Base-by-base conservation (phyloP, 2,797 vertebrate species). In the Molossus molossus region DNA sequence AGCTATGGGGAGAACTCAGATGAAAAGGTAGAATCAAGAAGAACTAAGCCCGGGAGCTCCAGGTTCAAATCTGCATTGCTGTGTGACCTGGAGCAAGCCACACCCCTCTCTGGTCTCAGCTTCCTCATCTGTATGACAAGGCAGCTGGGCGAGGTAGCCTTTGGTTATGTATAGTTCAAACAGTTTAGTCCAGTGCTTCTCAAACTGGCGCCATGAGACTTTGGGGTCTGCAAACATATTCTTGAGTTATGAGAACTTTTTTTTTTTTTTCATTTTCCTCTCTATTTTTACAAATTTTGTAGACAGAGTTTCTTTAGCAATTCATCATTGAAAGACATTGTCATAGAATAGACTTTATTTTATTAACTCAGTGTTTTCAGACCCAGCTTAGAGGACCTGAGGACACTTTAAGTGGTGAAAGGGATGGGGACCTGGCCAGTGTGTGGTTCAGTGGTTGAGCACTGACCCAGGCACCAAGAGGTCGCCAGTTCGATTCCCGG, bases 191-290 rank as follows among this genome's bases (percentile, higher is more conserved):
- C 50, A 86, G 4, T 73, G 25, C 83, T 89, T 83, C 60, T 84
- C 7, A 72, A 77, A 53, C 20, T 72, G 50, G 23, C 23, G 15
- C 72, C 33, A 15, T 83, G 55, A 92, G 48, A 67, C 20, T 83
- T 83, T 17, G 50, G 9, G 15, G n/a, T 76, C 53, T 87, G 73
- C 60, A 62, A 62, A 55, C 5, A 65, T 45, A 14, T 73, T 92
- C 20, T 53, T 87, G 77, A 82, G 40, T 94, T 93, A 64, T 15
- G 25, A 70, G 20, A 40, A 64, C 84, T 76, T 79, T 23, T 72
- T 92, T 70, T 37, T 87, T 76, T 96, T 37, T 89, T 86, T n/a
- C 27, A 58, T 84, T 70, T 96, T 0, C 45, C 87, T 85, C 25
- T 73, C 11, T 77, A 67, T 33, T 88, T 93, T 88, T 85, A 58